A percentile compares a stretch with the other conserved stretches of the same genome.
phyloP scores from a whole-genome alignment of 2,797 vertebrate species.

The Stomatorhinus walkeri region DNA sequence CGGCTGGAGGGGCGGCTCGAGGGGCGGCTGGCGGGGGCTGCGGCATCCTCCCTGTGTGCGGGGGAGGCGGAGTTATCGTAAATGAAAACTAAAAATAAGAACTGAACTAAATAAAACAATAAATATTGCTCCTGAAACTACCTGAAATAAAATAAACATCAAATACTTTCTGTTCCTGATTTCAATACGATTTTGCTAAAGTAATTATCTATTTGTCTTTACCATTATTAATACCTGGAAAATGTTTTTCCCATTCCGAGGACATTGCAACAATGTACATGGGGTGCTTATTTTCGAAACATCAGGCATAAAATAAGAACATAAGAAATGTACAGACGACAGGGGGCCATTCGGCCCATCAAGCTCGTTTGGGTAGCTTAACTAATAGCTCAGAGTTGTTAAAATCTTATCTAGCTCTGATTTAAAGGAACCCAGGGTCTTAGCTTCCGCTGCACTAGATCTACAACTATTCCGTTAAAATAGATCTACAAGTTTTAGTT shows the following conservation, averaged over 20 bases:
- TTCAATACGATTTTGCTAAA: not conserved
- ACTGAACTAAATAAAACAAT: not conserved
- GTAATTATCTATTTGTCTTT: not conserved
- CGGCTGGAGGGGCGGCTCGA: conserved; percentile 49
- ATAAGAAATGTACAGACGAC: too few species aligned
- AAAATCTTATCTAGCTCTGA: too few species aligned
- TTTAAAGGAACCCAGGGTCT: too few species aligned
- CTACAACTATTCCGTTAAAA: not conserved
- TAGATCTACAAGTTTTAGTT: not conserved
- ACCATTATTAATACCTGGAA: not conserved
- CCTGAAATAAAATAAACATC: not conserved
- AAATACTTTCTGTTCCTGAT: not conserved
- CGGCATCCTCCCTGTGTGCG: conserved; percentile 56
- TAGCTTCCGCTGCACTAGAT: too few species aligned
- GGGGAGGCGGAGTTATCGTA: not conserved
- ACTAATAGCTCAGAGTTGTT: too few species aligned
- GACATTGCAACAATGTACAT: not conserved
- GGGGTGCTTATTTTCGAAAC: not conserved
- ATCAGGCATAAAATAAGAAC: not conserved
- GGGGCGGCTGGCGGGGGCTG: conserved; percentile 53
- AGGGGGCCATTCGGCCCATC: too few species aligned
- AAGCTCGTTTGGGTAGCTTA: too few species aligned
- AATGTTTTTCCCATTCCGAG: not conserved
- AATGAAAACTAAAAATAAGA: not conserved
- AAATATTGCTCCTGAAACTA: not conserved